Evolutionary conservation across 2,113 vertebrate genomes (phyloP).

Genomic region (Tachysurus vachellii): DNA sequence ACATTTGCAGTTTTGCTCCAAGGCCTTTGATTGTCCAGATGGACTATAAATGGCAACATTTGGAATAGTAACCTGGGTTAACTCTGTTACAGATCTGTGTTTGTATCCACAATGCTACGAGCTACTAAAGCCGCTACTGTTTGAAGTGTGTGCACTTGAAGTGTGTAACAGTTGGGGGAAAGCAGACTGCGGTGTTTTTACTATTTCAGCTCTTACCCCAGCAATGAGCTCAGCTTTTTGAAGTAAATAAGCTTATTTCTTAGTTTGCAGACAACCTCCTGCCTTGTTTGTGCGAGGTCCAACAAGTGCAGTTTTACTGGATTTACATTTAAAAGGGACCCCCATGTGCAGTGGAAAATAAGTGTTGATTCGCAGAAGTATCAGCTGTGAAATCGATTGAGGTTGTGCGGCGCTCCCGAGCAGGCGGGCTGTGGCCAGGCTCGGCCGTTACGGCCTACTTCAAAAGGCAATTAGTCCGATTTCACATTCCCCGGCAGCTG

Average conservation of each 20-base stretch:
- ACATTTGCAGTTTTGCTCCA: slow-evolving; percentile 13
- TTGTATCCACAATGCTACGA: slow-evolving; percentile 30
- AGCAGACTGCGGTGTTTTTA: slow-evolving; percentile 47
- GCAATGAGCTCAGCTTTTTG: slow-evolving; percentile 37
- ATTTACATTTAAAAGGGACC: slow-evolving; percentile 62
- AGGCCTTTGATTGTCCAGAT: slow-evolving; percentile 38
- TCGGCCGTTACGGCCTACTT: slow-evolving; percentile 71
- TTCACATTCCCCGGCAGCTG: slow-evolving; percentile 86
- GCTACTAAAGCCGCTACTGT: slow-evolving; percentile 39
- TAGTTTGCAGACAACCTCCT: slow-evolving; percentile 49
- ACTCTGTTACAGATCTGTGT: slow-evolving; percentile 40
- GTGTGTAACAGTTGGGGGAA: slow-evolving; percentile 43
- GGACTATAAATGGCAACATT: slow-evolving; percentile 30
- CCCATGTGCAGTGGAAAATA: slow-evolving; percentile 57
- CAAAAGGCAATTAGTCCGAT: slow-evolving; percentile 87
- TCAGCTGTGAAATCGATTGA: slow-evolving; percentile 67
- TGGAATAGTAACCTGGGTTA: slow-evolving; percentile 21
- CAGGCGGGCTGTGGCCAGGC: slow-evolving; percentile 47
- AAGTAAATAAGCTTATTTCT: slow-evolving; percentile 58
- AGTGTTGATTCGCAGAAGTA: slow-evolving; percentile 60
- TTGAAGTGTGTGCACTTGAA: slow-evolving; percentile 23
- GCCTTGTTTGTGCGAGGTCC: slow-evolving; percentile 48
- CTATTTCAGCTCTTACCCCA: slow-evolving; percentile 26
- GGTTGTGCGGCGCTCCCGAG: slow-evolving; percentile 45
- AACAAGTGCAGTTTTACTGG: slow-evolving; percentile 59